These are phyloP conservation scores for Cygnus buccinator DNA, from an alignment of 2,113 vertebrate genomes.

Conservation along the genomic window DNA sequence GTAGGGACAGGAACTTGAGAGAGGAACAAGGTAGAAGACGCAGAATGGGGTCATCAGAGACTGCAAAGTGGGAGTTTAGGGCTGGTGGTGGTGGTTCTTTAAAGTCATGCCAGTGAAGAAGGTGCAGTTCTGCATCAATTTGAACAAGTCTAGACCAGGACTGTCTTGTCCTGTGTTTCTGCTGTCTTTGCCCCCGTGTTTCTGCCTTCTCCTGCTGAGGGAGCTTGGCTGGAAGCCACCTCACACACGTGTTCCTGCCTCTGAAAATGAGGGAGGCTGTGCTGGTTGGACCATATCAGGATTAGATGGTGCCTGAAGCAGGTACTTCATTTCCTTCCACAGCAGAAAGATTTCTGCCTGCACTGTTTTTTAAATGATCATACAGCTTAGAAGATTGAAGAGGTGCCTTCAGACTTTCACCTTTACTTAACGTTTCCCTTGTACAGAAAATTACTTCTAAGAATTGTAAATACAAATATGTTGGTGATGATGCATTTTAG, in stretches of 20 bases:
- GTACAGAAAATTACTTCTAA: neutral
- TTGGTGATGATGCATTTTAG: neutral
- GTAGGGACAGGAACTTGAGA: neutral
- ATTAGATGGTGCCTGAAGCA: neutral
- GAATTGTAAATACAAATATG: neutral
- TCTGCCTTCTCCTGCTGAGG: neutral
- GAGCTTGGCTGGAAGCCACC: neutral
- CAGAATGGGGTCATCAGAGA: neutral
- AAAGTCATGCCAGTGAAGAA: neutral
- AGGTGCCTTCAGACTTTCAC: neutral
- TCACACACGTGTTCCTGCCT: fast-evolving
- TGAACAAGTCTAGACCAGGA: neutral
- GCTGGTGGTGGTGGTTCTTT: neutral
- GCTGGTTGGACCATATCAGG: neutral
- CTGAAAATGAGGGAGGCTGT: neutral
- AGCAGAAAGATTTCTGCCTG: neutral
- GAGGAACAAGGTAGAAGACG: neutral
- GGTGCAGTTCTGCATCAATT: neutral
- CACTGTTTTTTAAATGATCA: neutral
- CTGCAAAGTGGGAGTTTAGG: neutral
- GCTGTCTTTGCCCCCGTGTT: neutral
- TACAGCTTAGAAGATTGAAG: neutral
- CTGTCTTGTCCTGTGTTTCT: neutral
- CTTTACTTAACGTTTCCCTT: neutral
- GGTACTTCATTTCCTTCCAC: neutral